Conservation (phyloP, 2,113 vertebrate genomes). For the Platysternon megacephalum region DNA sequence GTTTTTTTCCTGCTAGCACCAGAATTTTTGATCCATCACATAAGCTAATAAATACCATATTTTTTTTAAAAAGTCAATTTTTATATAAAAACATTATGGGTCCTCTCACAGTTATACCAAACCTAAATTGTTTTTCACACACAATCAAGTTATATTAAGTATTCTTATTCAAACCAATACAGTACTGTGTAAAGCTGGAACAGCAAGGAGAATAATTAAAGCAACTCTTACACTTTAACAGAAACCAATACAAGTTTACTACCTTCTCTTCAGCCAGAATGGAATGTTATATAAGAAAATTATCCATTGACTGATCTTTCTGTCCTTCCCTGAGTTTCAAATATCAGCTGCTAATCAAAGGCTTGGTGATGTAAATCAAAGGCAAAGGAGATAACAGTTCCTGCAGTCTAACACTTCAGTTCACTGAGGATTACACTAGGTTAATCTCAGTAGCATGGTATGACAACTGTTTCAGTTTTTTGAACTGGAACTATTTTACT, state of each 20-base stretch:
- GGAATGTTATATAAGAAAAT: neutral
- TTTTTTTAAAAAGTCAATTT: conserved; percentile 16
- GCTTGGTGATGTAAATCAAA: neutral
- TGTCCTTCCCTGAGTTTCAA: neutral
- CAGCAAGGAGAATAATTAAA: neutral
- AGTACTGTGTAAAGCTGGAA: neutral
- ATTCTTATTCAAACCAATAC: neutral
- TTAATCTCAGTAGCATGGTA: neutral
- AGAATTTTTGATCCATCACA: neutral
- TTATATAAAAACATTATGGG: neutral
- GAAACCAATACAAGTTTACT: neutral
- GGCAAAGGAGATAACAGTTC: neutral
- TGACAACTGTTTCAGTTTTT: neutral
- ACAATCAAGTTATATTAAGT: neutral
- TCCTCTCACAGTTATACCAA: neutral
- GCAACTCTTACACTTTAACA: neutral
- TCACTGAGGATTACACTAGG: neutral
- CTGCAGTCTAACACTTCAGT: neutral
- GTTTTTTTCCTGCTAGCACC: neutral
- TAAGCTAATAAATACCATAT: neutral
- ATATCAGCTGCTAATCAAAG: neutral
- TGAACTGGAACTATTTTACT: neutral
- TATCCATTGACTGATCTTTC: neutral
- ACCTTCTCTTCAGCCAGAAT: neutral
- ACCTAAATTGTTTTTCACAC: neutral